A percentile compares a stretch with the other conserved stretches of the same genome.
Evolutionary conservation across 2,113 vertebrate species (phyloP).

Genomic region (Prunella himalayana): DNA sequence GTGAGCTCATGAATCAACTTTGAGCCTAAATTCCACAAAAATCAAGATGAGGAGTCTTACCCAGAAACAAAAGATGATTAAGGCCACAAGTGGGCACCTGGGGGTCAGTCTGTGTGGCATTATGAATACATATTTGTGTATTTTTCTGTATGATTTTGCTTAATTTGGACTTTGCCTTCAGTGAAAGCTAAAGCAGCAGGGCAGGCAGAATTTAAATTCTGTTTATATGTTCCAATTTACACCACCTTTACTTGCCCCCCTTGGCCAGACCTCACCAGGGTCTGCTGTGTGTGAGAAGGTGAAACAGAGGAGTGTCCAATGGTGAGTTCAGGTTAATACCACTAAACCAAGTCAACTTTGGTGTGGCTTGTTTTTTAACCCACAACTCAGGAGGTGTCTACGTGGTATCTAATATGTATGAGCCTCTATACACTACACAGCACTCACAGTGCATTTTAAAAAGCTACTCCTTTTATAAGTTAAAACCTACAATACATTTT

Average conservation of each 20-base stretch:
- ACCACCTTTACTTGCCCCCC: neutral
- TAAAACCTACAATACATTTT: conserved; percentile 41
- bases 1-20: conserved; percentile 9
- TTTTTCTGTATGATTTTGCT: neutral
- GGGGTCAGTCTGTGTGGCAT: neutral
- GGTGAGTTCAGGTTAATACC: neutral
- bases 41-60: neutral
- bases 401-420: conserved; percentile 49
- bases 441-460: conserved; percentile 43
- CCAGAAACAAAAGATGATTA: neutral
- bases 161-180: neutral
- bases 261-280: neutral
- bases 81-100: neutral
- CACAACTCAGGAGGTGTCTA: neutral
- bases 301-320: neutral
- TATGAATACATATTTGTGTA: neutral
- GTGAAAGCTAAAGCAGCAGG: neutral
- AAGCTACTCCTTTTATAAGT: conserved; percentile 47
- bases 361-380: conserved; percentile 54
- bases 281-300: neutral
- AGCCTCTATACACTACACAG: neutral
- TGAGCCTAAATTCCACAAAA: conserved; percentile 8
- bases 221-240: neutral
- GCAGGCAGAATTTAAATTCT: neutral
- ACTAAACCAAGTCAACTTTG: neutral